Conservation (phyloP, 37 sponge, comb jelly and placozoan species). For the Oscarella lobularis region DNA sequence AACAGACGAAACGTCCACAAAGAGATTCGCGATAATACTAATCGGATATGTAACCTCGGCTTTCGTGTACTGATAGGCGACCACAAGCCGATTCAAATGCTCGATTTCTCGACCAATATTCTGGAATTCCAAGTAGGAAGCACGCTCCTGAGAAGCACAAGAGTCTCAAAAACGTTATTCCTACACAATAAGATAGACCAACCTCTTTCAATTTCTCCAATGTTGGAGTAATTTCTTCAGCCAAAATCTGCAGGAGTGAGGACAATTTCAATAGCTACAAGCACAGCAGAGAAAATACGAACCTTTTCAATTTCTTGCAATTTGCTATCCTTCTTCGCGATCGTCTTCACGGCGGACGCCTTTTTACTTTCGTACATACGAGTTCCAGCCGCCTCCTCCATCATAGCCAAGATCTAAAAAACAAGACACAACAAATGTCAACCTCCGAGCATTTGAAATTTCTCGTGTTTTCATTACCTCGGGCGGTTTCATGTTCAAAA, state of each 20-base stretch:
- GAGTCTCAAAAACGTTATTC: background rate
- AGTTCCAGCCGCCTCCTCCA: slow-evolving; percentile 98
- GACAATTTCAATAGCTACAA: background rate
- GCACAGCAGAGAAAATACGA: background rate
- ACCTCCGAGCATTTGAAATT: background rate
- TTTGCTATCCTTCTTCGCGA: slow-evolving; percentile 95
- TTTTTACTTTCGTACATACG: slow-evolving; percentile 97
- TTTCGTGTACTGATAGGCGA: slow-evolving; percentile 68
- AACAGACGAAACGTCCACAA: background rate
- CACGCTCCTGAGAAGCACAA: slow-evolving; percentile 47
- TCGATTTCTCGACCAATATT: slow-evolving; percentile 80
- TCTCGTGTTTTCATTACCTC: slow-evolving; percentile 41
- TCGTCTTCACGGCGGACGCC: slow-evolving; percentile 81
- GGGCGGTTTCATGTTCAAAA: slow-evolving; percentile 96
- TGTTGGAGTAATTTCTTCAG: slow-evolving; percentile 88
- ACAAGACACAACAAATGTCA: background rate
- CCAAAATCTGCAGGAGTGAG: slow-evolving; percentile 41
- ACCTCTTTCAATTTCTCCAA: slow-evolving; percentile 62
- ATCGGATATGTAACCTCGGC: slow-evolving; percentile 45
- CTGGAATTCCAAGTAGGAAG: slow-evolving; percentile 92
- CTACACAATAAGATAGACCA: background rate
- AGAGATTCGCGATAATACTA: background rate
- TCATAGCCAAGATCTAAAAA: slow-evolving; percentile 81
- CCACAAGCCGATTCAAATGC: slow-evolving; percentile 51
- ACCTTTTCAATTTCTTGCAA: slow-evolving; percentile 56